Conservation (phyloP, 2,888 invertebrate species). For the Gnatocerus cornutus region DNA sequence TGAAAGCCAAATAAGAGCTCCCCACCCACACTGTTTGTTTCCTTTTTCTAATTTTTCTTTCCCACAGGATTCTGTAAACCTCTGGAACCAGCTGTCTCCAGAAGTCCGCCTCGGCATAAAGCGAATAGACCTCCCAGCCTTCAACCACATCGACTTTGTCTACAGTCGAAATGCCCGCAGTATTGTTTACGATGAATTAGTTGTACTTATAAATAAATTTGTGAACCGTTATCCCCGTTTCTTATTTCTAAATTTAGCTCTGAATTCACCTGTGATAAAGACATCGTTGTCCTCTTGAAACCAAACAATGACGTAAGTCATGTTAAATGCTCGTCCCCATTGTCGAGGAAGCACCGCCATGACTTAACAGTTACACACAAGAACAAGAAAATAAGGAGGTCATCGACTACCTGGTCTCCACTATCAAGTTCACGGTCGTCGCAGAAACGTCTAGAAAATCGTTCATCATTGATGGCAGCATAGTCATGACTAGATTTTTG, state of each 20-base stretch:
- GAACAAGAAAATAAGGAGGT: conserved; percentile 64
- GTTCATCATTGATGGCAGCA: conserved; percentile 3
- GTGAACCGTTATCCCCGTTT: conserved; percentile 15
- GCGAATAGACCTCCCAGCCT: conserved; percentile 76
- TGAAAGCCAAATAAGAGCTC: too few relatives aligned
- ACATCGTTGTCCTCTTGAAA: neutral
- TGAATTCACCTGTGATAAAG: neutral
- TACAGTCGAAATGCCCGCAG: conserved; percentile 76
- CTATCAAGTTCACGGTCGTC: conserved; percentile 67
- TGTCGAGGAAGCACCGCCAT: conserved; percentile 39
- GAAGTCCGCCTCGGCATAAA: conserved; percentile 71
- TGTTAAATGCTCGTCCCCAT: conserved; percentile 35
- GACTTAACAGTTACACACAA: conserved; percentile 62
- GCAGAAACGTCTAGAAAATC: conserved; percentile 36
- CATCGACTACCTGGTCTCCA: conserved; percentile 58
- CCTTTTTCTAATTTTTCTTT: conserved; percentile 17
- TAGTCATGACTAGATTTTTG: conserved; percentile 19
- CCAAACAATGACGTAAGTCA: conserved; percentile 12
- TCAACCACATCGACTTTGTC: conserved; percentile 83
- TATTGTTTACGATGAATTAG: conserved; percentile 73
- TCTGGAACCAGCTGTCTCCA: conserved; percentile 74
- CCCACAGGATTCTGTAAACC: conserved; percentile 74
- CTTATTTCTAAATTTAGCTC: too few relatives aligned
- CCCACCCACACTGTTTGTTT: too few relatives aligned
- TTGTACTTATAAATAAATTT: conserved; percentile 56